Evolutionary conservation across 1,140 invertebrate species (phyloP).

Genomic region (Dreissena polymorpha): DNA sequence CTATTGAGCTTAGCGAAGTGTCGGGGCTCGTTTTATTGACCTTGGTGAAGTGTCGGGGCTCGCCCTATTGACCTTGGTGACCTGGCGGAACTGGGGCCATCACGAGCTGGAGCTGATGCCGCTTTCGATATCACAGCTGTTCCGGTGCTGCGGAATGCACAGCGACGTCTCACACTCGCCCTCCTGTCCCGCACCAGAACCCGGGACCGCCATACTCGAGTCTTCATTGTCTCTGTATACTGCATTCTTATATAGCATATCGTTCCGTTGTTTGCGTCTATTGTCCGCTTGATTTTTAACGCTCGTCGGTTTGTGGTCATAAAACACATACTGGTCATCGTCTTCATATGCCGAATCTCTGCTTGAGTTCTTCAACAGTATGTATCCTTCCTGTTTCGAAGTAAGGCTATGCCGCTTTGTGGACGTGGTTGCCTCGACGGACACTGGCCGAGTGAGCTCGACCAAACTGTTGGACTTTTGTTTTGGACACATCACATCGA

Average conservation of each 20-base stretch:
- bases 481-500: conserved; percentile 55
- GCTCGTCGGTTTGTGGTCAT: conserved; percentile 23
- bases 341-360: conserved; percentile 65
- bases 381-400: conserved; percentile 68
- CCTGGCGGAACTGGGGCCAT: not conserved
- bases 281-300: not conserved
- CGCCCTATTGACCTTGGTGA: no score
- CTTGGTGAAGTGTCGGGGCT: no score
- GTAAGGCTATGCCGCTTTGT: conserved; percentile 68
- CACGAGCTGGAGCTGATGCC: conserved; percentile 47
- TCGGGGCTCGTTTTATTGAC: no score
- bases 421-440: conserved; percentile 46
- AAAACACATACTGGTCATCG: conserved; percentile 57
- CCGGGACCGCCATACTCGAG: not conserved
- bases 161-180: conserved; percentile 24
- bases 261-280: not conserved
- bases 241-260: not conserved
- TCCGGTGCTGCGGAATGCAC: conserved; percentile 20
- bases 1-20: no score
- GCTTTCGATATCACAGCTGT: conserved; percentile 56
- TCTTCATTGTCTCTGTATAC: not conserved
- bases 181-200: not conserved
- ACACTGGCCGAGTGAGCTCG: conserved; percentile 61
- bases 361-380: conserved; percentile 60
- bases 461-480: conserved; percentile 69